Base-by-base conservation (phyloP, 2,113 vertebrate species). In the Hippocampus barbouri region DNA sequence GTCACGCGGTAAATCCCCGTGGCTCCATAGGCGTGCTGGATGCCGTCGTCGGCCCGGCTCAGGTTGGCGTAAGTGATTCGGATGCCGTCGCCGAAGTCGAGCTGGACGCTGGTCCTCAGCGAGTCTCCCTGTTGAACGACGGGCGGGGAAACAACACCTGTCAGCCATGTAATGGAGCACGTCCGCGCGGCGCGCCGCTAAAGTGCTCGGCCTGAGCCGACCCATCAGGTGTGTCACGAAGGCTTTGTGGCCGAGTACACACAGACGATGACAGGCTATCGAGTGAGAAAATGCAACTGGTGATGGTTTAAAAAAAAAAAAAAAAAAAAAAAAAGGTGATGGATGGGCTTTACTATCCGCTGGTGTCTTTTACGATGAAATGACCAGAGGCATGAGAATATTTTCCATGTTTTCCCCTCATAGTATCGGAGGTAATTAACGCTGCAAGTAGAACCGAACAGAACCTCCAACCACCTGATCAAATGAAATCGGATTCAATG, bases 21-120 rank as follows among this genome's bases (percentile, higher is more conserved):
- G 0, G 88, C 90, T 86, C 87, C 94, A 74, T 98, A 98, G 66
- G 94, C 85, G 0, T 98, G 96, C 23, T 89, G 92, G 89, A 97
- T 94, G 80, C 96, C 96, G 0, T 96, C 94, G 70, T 96, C 94
- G 0, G 94, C 91, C 43, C 94, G 92, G 86, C 96, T 98, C 89
- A 98, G 94, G 89, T 98, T 98, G 71, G 96, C 94, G 56, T 96
- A 98, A 62, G 94, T 96, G 74, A 98, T 95, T 0, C 94, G 94
- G 80, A 95, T 94, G 61, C 97, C 96, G 0, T 98, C 96, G 69
- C 96, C 97, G 74, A 98, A 98, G 88, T 98, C 95, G 49, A 98
- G 90, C 85, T 96, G 96, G 72, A 98, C 93, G 75, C 95, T 97
- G 71, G 95, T 98, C 83, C 91, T 94, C 76, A 93, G 92, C 5